Evolutionary conservation across 64 coral and sea anemone genomes (phyloP), one percentile per base, ranked within the genome.

Genomic region (Acropora tenuis): DNA sequence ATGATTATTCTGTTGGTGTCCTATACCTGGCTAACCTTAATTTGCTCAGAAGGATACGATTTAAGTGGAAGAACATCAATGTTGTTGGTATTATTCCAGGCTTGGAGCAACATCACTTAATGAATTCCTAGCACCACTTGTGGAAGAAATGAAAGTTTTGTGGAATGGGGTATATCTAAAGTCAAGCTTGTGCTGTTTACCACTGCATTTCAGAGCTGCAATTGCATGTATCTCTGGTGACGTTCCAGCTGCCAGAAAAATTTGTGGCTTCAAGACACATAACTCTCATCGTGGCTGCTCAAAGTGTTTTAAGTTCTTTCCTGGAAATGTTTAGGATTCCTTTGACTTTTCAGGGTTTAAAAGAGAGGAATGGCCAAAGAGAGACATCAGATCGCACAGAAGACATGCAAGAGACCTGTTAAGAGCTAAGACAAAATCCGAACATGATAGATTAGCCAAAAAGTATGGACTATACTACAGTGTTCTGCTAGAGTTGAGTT

Each of bases 311-410:
- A 61, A 43, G 43, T 84, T n/a, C 10, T 61, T 84, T 30, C 61
- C 61, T 30, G 41, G 30, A 58, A 58, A 61, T 53, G 53, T 43
- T 63, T 4, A 30, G 30, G 60, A 84, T 19, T 50, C 50, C 4
- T 84, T 84, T 60, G 80, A 84, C 43, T 84, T 61, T 20, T 84
- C 80, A 61, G 80, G 80, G 19, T 84, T 84, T 69, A 66, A 85
- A 16, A 85, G 82, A 12, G 60, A 69, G 9, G 43, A 57, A 45
- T 85, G 82, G 82, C 82, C 82, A 85, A 63, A 63, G 44, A n/a
- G 82, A 44, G 66, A 45, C 42, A 85, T 61, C 4, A 6, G 1
- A 30, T 6, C 43, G 11, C 82, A 85, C 58, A 84, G 52, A 84
- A 11, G 41, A 65, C 6, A 50, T 84, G 80, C 52, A 4, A 84